Evolutionary conservation across 1,140 invertebrate species (phyloP).

Genomic region (Saccostrea cuccullata): DNA sequence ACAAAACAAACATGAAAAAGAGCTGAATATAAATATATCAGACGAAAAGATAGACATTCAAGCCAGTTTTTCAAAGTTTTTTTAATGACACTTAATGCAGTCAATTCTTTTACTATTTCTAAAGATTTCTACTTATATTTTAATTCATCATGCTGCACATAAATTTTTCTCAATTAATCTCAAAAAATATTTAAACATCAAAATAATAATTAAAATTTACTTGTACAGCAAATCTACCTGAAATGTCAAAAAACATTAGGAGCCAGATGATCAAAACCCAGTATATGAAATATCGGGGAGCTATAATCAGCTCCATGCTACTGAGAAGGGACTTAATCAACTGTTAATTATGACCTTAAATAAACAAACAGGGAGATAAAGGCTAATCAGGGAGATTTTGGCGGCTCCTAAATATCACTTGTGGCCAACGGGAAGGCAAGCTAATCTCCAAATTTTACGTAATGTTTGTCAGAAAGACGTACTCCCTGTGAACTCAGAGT

Average conservation of each 20-base stretch:
- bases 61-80: no score
- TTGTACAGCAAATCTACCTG: no score
- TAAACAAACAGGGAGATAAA: conserved; percentile 1
- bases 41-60: background rate
- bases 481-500: background rate
- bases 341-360: conserved; percentile 34
- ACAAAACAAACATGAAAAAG: background rate
- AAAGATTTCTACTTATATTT: no score
- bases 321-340: background rate
- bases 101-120: no score
- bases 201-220: no score
- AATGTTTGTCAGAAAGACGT: conserved; percentile 19
- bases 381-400: background rate
- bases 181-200: no score
- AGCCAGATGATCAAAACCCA: no score
- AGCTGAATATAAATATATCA: background rate
- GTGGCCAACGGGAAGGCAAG: background rate
- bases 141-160: no score
- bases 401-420: conserved; percentile 11
- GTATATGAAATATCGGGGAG: no score
- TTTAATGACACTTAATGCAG: no score
- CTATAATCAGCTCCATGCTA: background rate
- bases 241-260: no score
- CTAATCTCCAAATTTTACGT: background rate
- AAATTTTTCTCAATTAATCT: no score